phyloP scores from a whole-genome alignment of 2,888 invertebrate genomes.

The Pristionchus exspectatus region DNA sequence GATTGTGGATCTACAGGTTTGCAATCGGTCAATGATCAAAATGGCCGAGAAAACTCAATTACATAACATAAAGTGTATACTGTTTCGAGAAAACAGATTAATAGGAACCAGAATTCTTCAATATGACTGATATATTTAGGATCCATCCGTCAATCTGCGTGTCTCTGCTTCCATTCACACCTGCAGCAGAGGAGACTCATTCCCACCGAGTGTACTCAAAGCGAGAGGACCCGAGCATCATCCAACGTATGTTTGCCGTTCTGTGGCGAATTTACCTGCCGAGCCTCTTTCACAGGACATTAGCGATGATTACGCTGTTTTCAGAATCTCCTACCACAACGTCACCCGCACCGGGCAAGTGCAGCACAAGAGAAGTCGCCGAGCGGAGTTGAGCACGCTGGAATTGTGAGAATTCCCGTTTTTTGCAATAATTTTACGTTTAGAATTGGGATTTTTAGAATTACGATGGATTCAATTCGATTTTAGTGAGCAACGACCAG shows the following conservation, averaged over 20 bases:
- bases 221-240: neutral
- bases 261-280: too few relatives aligned
- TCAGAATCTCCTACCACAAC: neutral
- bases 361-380: neutral
- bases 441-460: neutral
- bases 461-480: neutral
- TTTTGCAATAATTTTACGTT: neutral
- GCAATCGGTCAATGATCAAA: too few relatives aligned
- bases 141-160: neutral
- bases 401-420: neutral
- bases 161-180: constrained; percentile 1
- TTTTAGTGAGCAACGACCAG: neutral
- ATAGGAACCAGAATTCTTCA: too few relatives aligned
- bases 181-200: neutral
- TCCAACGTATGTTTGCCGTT: neutral
- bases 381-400: neutral
- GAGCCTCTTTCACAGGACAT: too few relatives aligned
- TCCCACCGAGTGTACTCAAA: neutral
- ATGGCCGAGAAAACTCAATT: too few relatives aligned
- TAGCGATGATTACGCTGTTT: too few relatives aligned
- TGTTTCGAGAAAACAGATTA: too few relatives aligned
- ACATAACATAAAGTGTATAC: too few relatives aligned
- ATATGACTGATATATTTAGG: too few relatives aligned
- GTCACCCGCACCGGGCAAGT: constrained; percentile 4
- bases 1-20: constrained; percentile 14